Evolutionary conservation across 2,113 vertebrate species (phyloP), one percentile per base, ranked within the genome.

Genomic region (Recurvirostra avosetta): DNA sequence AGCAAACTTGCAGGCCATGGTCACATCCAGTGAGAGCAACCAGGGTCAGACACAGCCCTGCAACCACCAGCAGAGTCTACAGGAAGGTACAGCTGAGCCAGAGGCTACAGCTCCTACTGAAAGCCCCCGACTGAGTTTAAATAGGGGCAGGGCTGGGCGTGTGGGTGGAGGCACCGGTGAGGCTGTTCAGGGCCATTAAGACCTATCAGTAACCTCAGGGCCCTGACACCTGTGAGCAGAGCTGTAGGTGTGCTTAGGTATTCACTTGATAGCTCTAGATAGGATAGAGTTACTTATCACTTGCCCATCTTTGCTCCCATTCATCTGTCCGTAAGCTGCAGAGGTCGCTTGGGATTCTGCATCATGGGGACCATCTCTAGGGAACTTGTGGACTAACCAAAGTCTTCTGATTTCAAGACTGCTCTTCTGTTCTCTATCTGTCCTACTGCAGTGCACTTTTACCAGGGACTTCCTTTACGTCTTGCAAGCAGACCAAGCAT

Each of bases 81-180:
- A 3, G 0, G 2, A 61, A n/a, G 0, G 5, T 1, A 36, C 4
- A 41, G 1, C 6, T 8, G 2, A 52, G 3, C 11, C 7, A 40
- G 19, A 40, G 3, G 3, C 29, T 15, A 32, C 8, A 4, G 8
- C 21, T 15, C 10, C 9, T 50, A 8, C 4, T 10, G 4, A 47
- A 18, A 5, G 26, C 3, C 34, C 20, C 16, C 52, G 53, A 8
- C 21, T 9, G 40, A 45, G 15, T 32, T 32, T 45, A 45, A 88
- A 53, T 12, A 87, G 34, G 20, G 18, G 9, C 29, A 45, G 40
- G 22, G 23, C 21, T 43, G 26, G 9, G 9, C 5, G 11, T 34
- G 15, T 23, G 9, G 8, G 34, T 74, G 38, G 27, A 34, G 22
- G 12, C 18, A 9, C 9, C 4, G 20, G 34, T 61, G 53, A 61